Evolutionary conservation across 2,797 vertebrate genomes (phyloP).

Genomic region (Trachurus trachurus): DNA sequence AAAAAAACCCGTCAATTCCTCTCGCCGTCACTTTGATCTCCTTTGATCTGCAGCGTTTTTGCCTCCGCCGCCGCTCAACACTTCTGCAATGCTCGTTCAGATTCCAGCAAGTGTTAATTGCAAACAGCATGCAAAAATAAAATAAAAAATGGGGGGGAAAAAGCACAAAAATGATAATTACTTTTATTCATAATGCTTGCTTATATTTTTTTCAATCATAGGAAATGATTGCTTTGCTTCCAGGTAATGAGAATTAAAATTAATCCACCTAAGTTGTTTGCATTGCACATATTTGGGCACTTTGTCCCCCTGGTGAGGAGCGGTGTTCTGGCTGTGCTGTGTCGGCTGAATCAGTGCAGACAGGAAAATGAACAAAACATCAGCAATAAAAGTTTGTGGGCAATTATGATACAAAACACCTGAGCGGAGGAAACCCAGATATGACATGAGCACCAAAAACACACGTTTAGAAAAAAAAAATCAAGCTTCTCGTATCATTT

Average conservation of each 20-base stretch:
- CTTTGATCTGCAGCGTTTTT: conserved; percentile 51
- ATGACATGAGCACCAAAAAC: not conserved
- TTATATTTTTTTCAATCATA: conserved; percentile 54
- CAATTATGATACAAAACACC: conserved; percentile 50
- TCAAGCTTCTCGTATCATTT: conserved; percentile 32
- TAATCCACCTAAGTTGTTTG: conserved; percentile 79
- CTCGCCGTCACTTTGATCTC: conserved; percentile 74
- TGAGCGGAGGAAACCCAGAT: conserved; percentile 39
- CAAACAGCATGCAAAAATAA: conserved; percentile 61
- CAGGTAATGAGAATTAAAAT: conserved; percentile 81
- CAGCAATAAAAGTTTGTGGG: conserved; percentile 69
- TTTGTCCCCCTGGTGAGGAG: conserved; percentile 47
- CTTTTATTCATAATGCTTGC: conserved; percentile 76
- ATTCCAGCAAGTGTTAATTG: conserved; percentile 76
- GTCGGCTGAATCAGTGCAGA: conserved; percentile 54
- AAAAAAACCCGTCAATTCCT: conserved; percentile 55
- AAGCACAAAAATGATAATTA: conserved; percentile 74
- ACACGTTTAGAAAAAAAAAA: conserved; percentile 13
- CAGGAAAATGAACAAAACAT: conserved; percentile 52
- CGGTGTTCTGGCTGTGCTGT: conserved; percentile 51
- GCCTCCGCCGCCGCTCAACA: conserved; percentile 30
- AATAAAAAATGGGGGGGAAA: conserved; percentile 35
- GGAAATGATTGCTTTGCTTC: conserved; percentile 80
- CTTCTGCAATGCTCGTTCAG: conserved; percentile 61
- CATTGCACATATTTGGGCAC: conserved; percentile 70